Conservation (phyloP, 2,113 vertebrate species). For the Microcebus murinus region DNA sequence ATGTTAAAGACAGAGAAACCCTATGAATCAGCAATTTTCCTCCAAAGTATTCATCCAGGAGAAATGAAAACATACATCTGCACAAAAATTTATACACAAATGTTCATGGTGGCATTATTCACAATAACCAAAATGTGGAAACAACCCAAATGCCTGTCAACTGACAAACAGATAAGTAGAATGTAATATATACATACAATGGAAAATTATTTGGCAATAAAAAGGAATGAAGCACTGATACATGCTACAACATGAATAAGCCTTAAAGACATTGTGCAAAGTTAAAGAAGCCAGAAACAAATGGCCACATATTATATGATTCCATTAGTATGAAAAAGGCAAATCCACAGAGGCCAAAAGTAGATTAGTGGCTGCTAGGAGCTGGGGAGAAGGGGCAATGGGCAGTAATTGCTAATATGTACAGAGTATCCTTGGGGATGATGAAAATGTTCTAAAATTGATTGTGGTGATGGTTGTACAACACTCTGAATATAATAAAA, state of each 20-base stretch:
- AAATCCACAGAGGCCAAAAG: conserved; percentile 11
- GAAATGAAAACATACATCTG: not conserved
- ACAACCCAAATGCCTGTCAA: not conserved
- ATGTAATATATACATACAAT: not conserved
- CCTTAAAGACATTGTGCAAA: not conserved
- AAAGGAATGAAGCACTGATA: not conserved
- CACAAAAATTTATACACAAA: not conserved
- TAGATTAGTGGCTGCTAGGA: not conserved
- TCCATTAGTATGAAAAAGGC: not conserved
- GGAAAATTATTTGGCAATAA: not conserved
- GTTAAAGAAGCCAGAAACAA: not conserved
- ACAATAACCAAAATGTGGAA: not conserved
- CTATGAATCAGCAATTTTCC: not conserved
- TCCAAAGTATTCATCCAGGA: not conserved
- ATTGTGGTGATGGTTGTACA: not conserved
- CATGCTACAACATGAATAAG: not conserved
- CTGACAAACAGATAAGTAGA: not conserved
- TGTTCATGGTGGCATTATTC: not conserved
- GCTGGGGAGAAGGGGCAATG: not conserved
- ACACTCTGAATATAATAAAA: not conserved
- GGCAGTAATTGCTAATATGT: not conserved
- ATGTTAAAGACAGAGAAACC: conserved; percentile 6
- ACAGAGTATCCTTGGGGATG: not conserved
- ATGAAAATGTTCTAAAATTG: conserved; percentile 8
- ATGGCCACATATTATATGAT: not conserved